Percentiles rank a stretch among this genome's conserved stretches.
Conservation (phyloP, 2,888 invertebrate genomes). For the Aphrophora alni region DNA sequence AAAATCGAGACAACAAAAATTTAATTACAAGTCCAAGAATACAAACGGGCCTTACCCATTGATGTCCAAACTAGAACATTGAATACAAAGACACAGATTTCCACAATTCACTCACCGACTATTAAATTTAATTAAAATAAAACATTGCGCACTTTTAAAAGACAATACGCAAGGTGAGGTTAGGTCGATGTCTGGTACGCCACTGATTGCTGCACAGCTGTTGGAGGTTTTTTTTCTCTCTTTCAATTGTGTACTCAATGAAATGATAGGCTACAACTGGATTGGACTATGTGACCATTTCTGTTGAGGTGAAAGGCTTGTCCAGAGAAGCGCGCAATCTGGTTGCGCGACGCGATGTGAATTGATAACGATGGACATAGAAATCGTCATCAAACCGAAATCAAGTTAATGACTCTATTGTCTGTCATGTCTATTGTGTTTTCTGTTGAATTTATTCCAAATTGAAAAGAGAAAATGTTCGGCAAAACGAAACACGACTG, state of each 20-base stretch:
- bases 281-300: background rate
- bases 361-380: background rate
- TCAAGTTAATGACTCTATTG: no score
- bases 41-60: background rate
- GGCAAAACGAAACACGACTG: no score
- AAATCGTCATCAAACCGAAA: no score
- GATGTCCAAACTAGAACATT: background rate
- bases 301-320: background rate
- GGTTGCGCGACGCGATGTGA: background rate
- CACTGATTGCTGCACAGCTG: background rate
- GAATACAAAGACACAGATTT: background rate
- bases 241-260: background rate
- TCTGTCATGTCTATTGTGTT: no score
- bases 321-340: background rate
- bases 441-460: no score
- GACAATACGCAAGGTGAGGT: background rate
- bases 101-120: background rate
- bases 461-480: no score
- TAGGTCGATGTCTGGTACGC: background rate
- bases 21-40: background rate
- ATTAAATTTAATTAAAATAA: background rate
- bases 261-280: background rate
- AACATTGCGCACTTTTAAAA: background rate
- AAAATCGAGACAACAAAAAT: no score
- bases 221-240: background rate